Base-by-base conservation (phyloP, 2,888 invertebrate species). In the Acleris laterana region DNA sequence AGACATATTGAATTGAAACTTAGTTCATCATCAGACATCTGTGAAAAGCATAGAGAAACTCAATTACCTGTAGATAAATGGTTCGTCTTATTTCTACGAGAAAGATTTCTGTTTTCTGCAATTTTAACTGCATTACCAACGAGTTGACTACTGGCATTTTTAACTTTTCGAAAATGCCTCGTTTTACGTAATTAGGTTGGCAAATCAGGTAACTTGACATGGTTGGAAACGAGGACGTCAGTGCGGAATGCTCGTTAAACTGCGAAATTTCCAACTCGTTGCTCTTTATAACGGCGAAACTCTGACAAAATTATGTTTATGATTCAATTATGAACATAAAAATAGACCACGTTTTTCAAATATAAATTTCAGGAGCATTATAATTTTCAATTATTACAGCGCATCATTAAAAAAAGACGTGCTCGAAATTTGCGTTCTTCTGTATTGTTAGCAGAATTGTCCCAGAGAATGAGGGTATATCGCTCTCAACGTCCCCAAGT, bases 211-310 rank as follows among this genome's bases (percentile, higher is more conserved):
- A 48, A 50, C 60, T 61, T 64, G 65, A 65, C 65, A 61, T 65
- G 60, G 49, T 50, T 65, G 32, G 28, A 55, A 64, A 65, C 28
- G 55, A 44, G 60, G 60, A 56, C 55, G 32, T 56, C 50, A 44
- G 65, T 44, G n/a, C 49, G 49, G 60, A 22, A 65, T 65, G 65
- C 55, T 65, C 60, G 50, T 65, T 65, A 61, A 65, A 65, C 56
- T 50, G 64, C 55, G 49, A 25, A 28, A 48, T 20, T 44, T 52
- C 48, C 25, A 19, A 22, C 63, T 64, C 59, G 53, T 59, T 60
- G 11, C 19, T 49, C 44, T 65, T 64, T 59, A 53, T 32, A 44
- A 44, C 38, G 20, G 28, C 49, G 19, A 28, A 17, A 56, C 38
- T 60, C 38, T 32, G 22, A n/a, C 59, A 42, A 59, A 13, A 51